phyloP scores from a whole-genome alignment of 2,888 invertebrate genomes.

The Bimastos eiseni region DNA sequence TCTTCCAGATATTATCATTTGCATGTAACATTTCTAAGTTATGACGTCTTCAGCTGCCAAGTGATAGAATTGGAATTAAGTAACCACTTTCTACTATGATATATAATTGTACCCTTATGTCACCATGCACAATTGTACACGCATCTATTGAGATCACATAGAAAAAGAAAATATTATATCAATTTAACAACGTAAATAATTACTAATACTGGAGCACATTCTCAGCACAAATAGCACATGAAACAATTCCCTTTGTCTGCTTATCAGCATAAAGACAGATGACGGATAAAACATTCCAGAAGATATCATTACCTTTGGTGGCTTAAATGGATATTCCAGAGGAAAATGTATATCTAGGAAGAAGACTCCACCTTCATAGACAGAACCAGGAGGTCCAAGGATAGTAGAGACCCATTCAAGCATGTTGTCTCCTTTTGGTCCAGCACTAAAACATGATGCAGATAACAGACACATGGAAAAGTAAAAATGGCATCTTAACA shows the following conservation, averaged over 20 bases:
- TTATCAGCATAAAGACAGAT: neutral
- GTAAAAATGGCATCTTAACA: no score
- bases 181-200: no score
- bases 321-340: conserved; percentile 95
- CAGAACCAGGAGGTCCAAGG: conserved; percentile 92
- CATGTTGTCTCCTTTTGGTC: conserved; percentile 94
- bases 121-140: neutral
- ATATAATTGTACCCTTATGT: neutral
- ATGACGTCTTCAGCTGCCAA: no score
- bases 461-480: no score
- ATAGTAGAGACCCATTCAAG: conserved; percentile 74
- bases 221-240: neutral
- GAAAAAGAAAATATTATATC: neutral
- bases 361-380: conserved; percentile 97
- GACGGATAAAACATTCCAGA: neutral
- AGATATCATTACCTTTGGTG: conserved; percentile 79
- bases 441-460: conserved; percentile 72
- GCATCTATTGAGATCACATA: neutral
- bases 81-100: no score
- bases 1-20: no score
- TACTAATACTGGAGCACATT: neutral
- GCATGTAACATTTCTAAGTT: no score
- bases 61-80: no score
- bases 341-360: conserved; percentile 97
- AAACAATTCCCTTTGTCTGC: neutral